These are phyloP conservation scores for Nilaparvata lugens DNA, from an alignment of 1,140 invertebrate species.

Conservation along the genomic window DNA sequence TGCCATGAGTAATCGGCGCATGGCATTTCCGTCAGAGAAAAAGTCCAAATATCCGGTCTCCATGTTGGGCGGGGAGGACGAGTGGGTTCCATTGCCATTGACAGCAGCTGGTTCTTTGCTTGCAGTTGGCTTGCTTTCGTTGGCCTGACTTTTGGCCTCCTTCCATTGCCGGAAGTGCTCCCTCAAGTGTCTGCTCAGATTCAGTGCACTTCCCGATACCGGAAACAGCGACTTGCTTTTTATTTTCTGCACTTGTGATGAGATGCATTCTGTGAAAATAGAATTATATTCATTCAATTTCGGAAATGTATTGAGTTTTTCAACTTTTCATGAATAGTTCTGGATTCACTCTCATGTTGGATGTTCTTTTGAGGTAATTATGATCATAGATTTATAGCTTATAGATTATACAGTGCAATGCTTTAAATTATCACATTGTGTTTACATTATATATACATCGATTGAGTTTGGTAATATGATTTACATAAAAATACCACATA, in stretches of 20 bases:
- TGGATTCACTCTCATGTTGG: too few species aligned
- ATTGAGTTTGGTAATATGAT: too few species aligned
- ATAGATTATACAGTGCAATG: too few species aligned
- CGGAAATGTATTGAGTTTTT: too few species aligned
- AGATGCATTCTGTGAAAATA: neutral
- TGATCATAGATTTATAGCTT: too few species aligned
- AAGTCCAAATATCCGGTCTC: constrained; percentile 22
- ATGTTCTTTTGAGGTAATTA: too few species aligned
- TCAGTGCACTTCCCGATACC: constrained; percentile 13
- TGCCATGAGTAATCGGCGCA: constrained; percentile 18
- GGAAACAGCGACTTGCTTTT: constrained; percentile 20
- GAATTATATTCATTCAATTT: constrained; percentile 10
- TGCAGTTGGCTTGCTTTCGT: neutral
- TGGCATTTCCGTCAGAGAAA: constrained; percentile 21
- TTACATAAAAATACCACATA: too few species aligned
- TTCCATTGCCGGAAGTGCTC: constrained; percentile 10
- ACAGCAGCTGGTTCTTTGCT: constrained; percentile 2
- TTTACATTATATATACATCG: too few species aligned
- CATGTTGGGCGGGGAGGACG: neutral
- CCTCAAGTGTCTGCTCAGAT: constrained; percentile 16
- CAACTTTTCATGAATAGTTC: too few species aligned
- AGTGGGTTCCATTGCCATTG: neutral
- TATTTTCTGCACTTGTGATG: neutral
- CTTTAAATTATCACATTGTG: too few species aligned
- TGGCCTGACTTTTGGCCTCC: neutral